Evolutionary conservation across 1,140 invertebrate genomes (phyloP).

Genomic region (Halictus rubicundus): DNA sequence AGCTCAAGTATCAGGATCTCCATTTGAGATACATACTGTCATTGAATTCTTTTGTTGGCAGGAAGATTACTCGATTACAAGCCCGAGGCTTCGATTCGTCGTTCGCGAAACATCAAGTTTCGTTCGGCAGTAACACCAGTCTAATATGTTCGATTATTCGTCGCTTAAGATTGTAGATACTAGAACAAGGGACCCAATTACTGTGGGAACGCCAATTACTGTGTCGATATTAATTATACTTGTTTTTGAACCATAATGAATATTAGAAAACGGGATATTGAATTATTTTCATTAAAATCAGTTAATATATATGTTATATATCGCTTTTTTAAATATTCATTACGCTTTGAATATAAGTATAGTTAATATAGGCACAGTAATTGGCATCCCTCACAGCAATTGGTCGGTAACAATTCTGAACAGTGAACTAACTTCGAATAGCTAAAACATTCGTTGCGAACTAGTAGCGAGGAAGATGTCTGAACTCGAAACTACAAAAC

Average conservation of each 20-base stretch:
- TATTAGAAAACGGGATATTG: too few relatives aligned
- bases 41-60: constrained; percentile 22
- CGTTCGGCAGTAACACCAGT: not conserved
- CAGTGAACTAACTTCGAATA: not conserved
- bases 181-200: too few relatives aligned
- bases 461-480: not conserved
- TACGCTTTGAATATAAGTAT: too few relatives aligned
- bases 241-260: not conserved
- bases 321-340: too few relatives aligned
- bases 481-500: too few relatives aligned
- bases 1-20: constrained; percentile 32
- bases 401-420: not conserved
- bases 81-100: constrained; percentile 23
- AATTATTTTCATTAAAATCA: too few relatives aligned
- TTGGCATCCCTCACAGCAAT: too few relatives aligned
- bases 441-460: not conserved
- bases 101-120: constrained; percentile 11
- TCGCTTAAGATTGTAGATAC: not conserved
- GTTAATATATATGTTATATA: too few relatives aligned
- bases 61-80: constrained; percentile 50
- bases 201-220: too few relatives aligned
- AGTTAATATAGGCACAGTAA: too few relatives aligned
- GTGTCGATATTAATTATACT: too few relatives aligned
- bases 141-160: constrained; percentile 6
- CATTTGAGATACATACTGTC: constrained; percentile 14